Conservation (phyloP, 1,140 invertebrate species). For the Saxidomus purpurata region DNA sequence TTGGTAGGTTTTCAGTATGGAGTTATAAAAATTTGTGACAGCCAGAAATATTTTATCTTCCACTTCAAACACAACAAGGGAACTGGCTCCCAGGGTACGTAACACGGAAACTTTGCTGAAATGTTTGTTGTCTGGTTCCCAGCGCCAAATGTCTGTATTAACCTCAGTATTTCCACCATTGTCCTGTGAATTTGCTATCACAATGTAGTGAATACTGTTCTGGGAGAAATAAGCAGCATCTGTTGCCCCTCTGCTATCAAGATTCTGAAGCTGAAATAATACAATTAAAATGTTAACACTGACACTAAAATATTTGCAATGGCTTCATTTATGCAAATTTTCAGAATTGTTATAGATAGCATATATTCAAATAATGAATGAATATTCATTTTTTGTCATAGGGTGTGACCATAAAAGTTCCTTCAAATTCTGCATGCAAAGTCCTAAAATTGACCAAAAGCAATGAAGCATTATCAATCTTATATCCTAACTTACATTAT, state of each 20-base stretch:
- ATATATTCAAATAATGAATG: too few species aligned
- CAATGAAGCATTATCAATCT: too few species aligned
- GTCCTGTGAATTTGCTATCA: slow-evolving; percentile 80
- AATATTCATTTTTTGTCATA: too few species aligned
- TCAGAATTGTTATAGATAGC: too few species aligned
- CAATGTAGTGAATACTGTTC: slow-evolving; percentile 72
- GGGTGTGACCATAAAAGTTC: too few species aligned
- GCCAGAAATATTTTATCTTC: slow-evolving; percentile 77
- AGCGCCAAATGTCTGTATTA: slow-evolving; percentile 76
- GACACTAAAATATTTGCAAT: too few species aligned
- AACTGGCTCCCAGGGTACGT: slow-evolving; percentile 75
- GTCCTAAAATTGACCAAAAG: too few species aligned
- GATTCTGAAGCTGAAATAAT: slow-evolving; percentile 79
- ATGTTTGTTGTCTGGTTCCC: slow-evolving; percentile 70
- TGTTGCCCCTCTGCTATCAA: slow-evolving; percentile 78
- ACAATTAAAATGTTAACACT: too few species aligned
- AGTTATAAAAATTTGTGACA: slow-evolving; percentile 82
- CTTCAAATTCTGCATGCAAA: too few species aligned
- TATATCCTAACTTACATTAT: too few species aligned
- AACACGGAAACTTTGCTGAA: slow-evolving; percentile 75
- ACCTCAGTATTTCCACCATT: slow-evolving; percentile 78
- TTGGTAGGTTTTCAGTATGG: slow-evolving; percentile 66
- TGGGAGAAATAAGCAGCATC: slow-evolving; percentile 77
- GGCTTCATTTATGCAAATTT: too few species aligned
- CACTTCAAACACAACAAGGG: slow-evolving; percentile 74